phyloP scores from a whole-genome alignment of 37 sponge, comb jelly and placozoan species.

The Aplysina aerophoba region DNA sequence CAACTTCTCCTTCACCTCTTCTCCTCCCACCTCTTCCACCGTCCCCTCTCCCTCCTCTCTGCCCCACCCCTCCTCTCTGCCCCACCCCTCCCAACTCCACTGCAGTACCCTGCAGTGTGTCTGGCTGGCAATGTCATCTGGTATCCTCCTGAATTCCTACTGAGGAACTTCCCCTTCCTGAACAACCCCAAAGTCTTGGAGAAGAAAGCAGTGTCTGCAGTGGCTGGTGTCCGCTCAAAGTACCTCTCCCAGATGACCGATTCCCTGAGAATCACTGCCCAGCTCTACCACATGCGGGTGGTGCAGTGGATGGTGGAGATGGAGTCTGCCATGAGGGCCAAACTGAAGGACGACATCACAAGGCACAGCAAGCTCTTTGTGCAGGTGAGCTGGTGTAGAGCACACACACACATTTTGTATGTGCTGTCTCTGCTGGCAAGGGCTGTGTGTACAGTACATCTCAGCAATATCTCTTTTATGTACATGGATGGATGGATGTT shows the following conservation, averaged over 20 bases:
- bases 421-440: too few relatives aligned
- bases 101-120: slow-evolving; percentile 79
- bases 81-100: too few relatives aligned
- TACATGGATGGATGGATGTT: too few relatives aligned
- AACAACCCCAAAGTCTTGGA: slow-evolving; percentile 67
- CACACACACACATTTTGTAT: too few relatives aligned
- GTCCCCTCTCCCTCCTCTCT: too few relatives aligned
- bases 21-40: neutral
- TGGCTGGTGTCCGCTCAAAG: slow-evolving; percentile 23
- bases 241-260: slow-evolving; percentile 66
- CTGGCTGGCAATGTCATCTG: slow-evolving; percentile 85
- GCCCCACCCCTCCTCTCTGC: neutral
- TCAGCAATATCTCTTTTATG: too few relatives aligned
- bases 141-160: slow-evolving; percentile 77
- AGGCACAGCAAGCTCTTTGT: neutral
- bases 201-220: slow-evolving; percentile 71
- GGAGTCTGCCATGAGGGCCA: slow-evolving; percentile 61
- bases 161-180: slow-evolving; percentile 53
- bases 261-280: slow-evolving; percentile 60
- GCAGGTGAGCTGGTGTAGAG: neutral
- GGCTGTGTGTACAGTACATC: too few relatives aligned
- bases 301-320: slow-evolving; percentile 85
- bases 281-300: slow-evolving; percentile 73
- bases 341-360: slow-evolving; percentile 19
- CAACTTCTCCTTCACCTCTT: too few relatives aligned